phyloP scores from a whole-genome alignment of 2,113 vertebrate species.

The Typhlomys cinereus region DNA sequence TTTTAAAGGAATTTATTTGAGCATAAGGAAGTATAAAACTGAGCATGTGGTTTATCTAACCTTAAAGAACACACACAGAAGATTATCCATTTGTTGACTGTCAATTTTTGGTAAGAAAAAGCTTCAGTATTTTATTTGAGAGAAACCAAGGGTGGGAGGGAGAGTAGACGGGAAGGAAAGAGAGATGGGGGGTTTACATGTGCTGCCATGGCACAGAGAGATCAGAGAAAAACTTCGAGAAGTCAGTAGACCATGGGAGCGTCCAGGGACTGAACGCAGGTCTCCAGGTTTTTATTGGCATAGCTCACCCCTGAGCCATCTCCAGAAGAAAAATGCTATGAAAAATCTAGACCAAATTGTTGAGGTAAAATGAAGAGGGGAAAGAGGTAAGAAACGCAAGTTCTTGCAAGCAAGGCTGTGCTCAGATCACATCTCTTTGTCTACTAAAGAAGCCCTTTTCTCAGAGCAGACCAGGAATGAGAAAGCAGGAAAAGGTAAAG shows the following conservation, averaged over 20 bases:
- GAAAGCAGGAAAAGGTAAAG: background rate
- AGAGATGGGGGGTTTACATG: too few species aligned
- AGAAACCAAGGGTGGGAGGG: too few species aligned
- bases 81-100: background rate
- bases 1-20: constrained; percentile 25
- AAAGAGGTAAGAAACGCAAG: background rate
- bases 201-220: too few species aligned
- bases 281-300: too few species aligned
- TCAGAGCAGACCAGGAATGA: background rate
- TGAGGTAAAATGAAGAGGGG: constrained; percentile 18
- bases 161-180: too few species aligned
- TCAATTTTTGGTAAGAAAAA: background rate
- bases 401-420: background rate
- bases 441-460: background rate
- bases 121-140: too few species aligned
- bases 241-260: too few species aligned
- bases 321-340: background rate
- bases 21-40: background rate
- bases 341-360: constrained; percentile 1
- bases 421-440: background rate
- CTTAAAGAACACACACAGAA: background rate
- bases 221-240: too few species aligned
- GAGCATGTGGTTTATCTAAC: background rate
- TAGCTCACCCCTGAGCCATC: too few species aligned
- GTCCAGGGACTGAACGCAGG: too few species aligned